Evolutionary conservation across 2,113 vertebrate species (phyloP).

Genomic region (Platycercus adscitus): DNA sequence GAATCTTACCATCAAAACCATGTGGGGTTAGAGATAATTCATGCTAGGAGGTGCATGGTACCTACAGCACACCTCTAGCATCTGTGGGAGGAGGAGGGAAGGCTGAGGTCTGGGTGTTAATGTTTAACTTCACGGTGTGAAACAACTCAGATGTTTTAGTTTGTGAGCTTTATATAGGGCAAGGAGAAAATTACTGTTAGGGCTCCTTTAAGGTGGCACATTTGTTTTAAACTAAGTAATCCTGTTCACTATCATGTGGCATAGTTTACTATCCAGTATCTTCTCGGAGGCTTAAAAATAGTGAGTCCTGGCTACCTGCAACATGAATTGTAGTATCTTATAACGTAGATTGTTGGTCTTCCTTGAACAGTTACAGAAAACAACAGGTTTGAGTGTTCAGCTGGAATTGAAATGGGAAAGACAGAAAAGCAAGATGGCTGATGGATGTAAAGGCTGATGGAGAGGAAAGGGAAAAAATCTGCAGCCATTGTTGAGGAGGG

Average conservation of each 20-base stretch:
- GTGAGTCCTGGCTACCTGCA: background rate
- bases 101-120: background rate
- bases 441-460: background rate
- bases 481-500: background rate
- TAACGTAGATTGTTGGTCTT: background rate
- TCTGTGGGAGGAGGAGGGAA: background rate
- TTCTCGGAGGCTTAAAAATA: background rate
- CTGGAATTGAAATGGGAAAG: background rate
- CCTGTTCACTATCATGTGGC: background rate
- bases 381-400: background rate
- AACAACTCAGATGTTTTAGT: background rate
- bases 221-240: background rate
- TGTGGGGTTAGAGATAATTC: fast-evolving
- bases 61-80: background rate
- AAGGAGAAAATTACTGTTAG: background rate
- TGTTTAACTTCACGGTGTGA: background rate
- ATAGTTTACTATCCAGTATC: background rate
- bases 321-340: background rate
- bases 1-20: background rate
- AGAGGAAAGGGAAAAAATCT: background rate
- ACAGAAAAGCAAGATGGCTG: background rate
- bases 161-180: background rate
- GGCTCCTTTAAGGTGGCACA: background rate
- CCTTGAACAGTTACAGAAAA: background rate
- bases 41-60: background rate